Percentiles rank a stretch among this genome's conserved stretches.
Conservation (phyloP, 2,888 invertebrate genomes). For the Spicauda simplicius region DNA sequence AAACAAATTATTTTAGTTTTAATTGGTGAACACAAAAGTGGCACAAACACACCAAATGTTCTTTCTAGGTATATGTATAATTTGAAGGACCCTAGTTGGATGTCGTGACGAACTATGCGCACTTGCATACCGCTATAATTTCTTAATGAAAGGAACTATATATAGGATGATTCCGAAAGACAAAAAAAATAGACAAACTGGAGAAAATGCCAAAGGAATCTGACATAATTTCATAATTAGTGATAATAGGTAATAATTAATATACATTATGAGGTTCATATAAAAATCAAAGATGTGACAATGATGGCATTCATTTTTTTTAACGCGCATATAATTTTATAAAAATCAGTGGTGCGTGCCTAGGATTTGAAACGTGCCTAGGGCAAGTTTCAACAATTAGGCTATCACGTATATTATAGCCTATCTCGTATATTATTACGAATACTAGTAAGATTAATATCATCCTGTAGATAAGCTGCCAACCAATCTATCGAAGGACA, state of each 20-base stretch:
- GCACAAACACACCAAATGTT: background rate
- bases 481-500: constrained; percentile 26
- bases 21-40: background rate
- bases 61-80: background rate
- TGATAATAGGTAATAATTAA: too few relatives aligned
- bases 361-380: too few relatives aligned
- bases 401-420: too few relatives aligned
- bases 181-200: background rate
- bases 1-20: background rate
- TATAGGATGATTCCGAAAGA: constrained; percentile 8
- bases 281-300: too few relatives aligned
- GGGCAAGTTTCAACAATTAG: too few relatives aligned
- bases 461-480: constrained; percentile 11
- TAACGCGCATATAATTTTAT: too few relatives aligned
- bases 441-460: background rate
- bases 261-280: too few relatives aligned
- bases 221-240: too few relatives aligned
- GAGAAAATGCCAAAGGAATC: too few relatives aligned
- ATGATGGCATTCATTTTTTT: too few relatives aligned
- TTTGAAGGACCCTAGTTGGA: background rate
- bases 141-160: constrained; percentile 24
- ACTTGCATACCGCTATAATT: constrained; percentile 20
- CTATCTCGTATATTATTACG: too few relatives aligned
- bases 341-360: too few relatives aligned
- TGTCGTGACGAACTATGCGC: constrained; percentile 9